phyloP scores from a whole-genome alignment of 2,888 invertebrate genomes.

The Tachystola acroxantha region DNA sequence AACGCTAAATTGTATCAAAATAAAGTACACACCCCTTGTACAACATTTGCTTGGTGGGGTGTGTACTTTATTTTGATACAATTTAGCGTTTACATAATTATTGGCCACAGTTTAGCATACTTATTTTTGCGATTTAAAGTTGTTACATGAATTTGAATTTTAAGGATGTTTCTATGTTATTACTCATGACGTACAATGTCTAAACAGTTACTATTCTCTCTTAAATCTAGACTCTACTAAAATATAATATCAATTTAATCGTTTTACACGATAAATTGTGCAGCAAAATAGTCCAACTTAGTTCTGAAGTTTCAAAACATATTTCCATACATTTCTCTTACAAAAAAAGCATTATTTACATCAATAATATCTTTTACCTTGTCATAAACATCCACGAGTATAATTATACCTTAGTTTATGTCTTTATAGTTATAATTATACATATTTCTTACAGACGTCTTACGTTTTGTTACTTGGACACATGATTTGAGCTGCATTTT shows the following conservation, averaged over 20 bases:
- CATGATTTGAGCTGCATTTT: constrained; percentile 64
- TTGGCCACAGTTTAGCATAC: too few relatives aligned
- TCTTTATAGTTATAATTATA: constrained; percentile 50
- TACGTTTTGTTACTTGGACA: constrained; percentile 60
- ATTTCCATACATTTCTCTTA: background rate
- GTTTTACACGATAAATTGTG: constrained; percentile 1
- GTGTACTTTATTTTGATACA: too few relatives aligned
- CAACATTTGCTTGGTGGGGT: too few relatives aligned
- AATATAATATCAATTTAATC: constrained; percentile 6
- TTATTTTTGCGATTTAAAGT: too few relatives aligned
- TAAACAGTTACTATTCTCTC: too few relatives aligned
- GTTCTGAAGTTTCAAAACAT: background rate
- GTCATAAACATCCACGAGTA: constrained; percentile 62
- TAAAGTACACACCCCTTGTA: too few relatives aligned
- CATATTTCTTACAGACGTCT: constrained; percentile 23
- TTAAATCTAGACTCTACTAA: too few relatives aligned
- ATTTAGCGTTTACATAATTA: too few relatives aligned
- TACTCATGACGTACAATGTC: too few relatives aligned
- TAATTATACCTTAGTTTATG: constrained; percentile 51
- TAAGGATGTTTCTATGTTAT: too few relatives aligned
- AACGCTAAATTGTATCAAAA: too few relatives aligned
- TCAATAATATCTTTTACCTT: constrained; percentile 59
- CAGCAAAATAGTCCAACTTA: background rate
- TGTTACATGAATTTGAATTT: too few relatives aligned
- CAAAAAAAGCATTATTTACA: constrained; percentile 8